phyloP scores from a whole-genome alignment of 2,888 invertebrate genomes.

The Uropetala carovei region DNA sequence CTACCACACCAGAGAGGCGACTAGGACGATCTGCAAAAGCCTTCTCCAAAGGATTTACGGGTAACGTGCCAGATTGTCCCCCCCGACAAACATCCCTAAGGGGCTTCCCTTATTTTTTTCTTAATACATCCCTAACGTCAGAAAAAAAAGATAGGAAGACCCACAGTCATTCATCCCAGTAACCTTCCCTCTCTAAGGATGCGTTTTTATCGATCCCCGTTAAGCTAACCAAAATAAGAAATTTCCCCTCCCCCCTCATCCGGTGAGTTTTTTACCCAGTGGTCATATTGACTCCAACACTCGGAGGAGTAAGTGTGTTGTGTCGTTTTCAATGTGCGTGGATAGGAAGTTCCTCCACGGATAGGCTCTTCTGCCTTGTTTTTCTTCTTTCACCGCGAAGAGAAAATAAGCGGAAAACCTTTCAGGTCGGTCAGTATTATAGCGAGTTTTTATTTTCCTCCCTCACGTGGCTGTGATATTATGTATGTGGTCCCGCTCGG shows the following conservation, averaged over 20 bases:
- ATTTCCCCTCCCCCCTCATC: neutral
- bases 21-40: neutral
- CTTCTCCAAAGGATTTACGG: neutral
- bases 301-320: too few species aligned
- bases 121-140: neutral
- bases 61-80: neutral
- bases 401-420: neutral
- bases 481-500: too few species aligned
- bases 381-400: neutral
- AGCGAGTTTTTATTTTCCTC: too few species aligned
- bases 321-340: too few species aligned
- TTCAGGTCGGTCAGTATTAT: too few species aligned
- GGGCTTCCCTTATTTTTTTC: conserved; percentile 34
- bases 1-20: neutral
- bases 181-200: neutral
- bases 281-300: neutral
- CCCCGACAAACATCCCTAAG: neutral
- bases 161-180: neutral
- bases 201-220: neutral
- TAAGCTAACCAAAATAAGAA: neutral
- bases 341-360: too few species aligned
- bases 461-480: too few species aligned
- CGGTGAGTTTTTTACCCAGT: neutral
- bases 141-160: conserved; percentile 11
- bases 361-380: neutral